Base-by-base conservation (phyloP, 2,888 invertebrate genomes). In the Mesorhabditis sp. region DNA sequence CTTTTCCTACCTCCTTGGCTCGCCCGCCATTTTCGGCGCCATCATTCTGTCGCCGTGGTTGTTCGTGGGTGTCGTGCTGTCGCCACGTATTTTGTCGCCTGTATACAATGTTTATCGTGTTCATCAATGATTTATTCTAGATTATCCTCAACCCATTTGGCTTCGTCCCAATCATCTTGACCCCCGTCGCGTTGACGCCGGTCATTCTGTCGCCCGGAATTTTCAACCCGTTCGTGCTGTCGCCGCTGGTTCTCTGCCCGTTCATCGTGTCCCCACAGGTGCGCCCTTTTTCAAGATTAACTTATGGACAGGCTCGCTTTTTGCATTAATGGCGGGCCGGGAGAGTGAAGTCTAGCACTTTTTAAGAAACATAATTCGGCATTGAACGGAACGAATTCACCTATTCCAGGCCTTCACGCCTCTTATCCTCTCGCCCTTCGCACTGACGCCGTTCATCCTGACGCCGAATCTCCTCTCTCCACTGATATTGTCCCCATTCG, bases 201-300 rank as follows among this genome's bases (percentile, higher is more conserved):
- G 68, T 76, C 61, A 74, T 80, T 41, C 65, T 81, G 5, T 76
- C 72, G 15, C 80, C 80, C 4, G 78, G 76, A 0, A 62, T 72
- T 5, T 6, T 73, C n/a, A 73, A 73, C 66, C 76, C 76, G 5
- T 67, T 76, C 42, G 70, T 78, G 1, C 67, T 78, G 4, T 74
- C 74, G 4, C 77, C 78, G 3, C 63, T 78, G 3, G 69, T 80
- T 15, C 65, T 79, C 6, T 72, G 71, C 4, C 82, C 82, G 5
- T 72, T 76, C 63, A 73, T 82, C 50, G 66, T 82, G 4, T 77
- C 77, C 4, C 82, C 82, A 3, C 73, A 78, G 67, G 78, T 72
- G 28, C 28, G 28, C 2, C 28, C 2, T 2, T 28, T 28, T 28
- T 28, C 2, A 28, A 28, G 28, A 28, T 28, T 28, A 28, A 28